Evolutionary conservation across 23 tunicate species (phyloP), one percentile per base, ranked within the genome.

Genomic region (Ascidia mentula): DNA sequence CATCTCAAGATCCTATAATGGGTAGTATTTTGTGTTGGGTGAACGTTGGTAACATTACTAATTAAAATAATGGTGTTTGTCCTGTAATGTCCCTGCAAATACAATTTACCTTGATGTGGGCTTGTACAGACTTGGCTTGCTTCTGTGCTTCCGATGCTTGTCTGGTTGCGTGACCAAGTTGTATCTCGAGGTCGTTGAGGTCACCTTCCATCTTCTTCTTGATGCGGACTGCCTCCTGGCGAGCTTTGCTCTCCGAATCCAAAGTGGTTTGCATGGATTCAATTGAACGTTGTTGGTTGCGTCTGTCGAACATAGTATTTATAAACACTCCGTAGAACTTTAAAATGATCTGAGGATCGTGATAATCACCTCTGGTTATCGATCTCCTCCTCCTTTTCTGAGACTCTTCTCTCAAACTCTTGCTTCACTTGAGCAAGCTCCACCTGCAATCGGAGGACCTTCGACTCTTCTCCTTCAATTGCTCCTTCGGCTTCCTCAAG

Each of bases 151-250:
- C 98, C 69, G 88, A 73, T 6, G 90, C 90, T 85, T 95, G 98
- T 37, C 98, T 77, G 77, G 80, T 94, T 31, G 94, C 86, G 46
- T 94, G 98, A 15, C 98, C 98, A 39, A 94, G 86, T 37, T 95
- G 99, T 34, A 95, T 95, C 71, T 95, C 99, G 20, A 95, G 82
- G 38, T 95, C 99, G 35, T 90, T 89, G 37, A 95, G 89, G 59
- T 95, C 99, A 18, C 99, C 95, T 69, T 95, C 99, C 87, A 95
- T 84, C 80, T 95, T 95, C 92, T 95, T 95, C 73, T 85, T 86
- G 79, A 95, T 95, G n/a, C 99, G 61, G 20, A 92, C 97, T 40
- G 99, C 99, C 75, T 95, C 99, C 40, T 92, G 89, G 72, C 99
- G 73, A 6, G 99, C 88, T 46, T 90, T 90, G 81, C 91, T 83